Base-by-base conservation (phyloP, 2,113 vertebrate genomes). In the Lepisosteus oculatus region DNA sequence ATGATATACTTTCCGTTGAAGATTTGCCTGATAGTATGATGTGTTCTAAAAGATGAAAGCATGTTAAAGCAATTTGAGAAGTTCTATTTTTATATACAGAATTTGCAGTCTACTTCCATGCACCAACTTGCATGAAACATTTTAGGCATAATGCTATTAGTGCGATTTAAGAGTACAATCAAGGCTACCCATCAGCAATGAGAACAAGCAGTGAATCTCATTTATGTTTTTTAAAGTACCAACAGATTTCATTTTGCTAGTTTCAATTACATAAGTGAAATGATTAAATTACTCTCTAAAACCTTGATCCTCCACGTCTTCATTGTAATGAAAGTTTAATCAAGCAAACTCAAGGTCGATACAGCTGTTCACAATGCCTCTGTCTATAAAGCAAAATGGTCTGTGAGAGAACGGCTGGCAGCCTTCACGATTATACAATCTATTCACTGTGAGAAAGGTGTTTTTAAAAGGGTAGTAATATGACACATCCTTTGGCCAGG, bases 291-390 rank as follows among this genome's bases (percentile, higher is more conserved):
- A 65, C 29, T 65, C n/a, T 42, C 62, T 65, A 3, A 5, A 41
- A 65, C 62, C 17, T 65, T 41, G 29, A 3, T 65, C 62, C 62
- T 65, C 62, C 62, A n/a, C n/a, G 62, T 65, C 62, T 65, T 65
- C 8, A 42, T 65, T 17, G 42, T 65, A 65, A 65, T 65, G 17
- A 65, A 65, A 65, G 62, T 65, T n/a, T 43, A 43, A 65, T 65
- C 62, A 65, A 42, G 62, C 17, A 65, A 43, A 12, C 62, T 59
- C 62, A 65, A 42, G 62, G 62, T 65, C 17, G 62, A 65, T 65
- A 12, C 29, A 65, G 62, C n/a, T 6, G 17, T 41, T 29, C 12
- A 43, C 4, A 65, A 65, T 65, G 62, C 29, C 3, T 41, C 9
- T 65, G 62, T 41, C 29, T 59, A 65, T 42, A n/a, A 42, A 11